A percentile compares a stretch with the other conserved stretches of the same genome.
These are phyloP conservation scores for Strix aluco DNA, from an alignment of 2,113 vertebrate species.

Conservation along the genomic window DNA sequence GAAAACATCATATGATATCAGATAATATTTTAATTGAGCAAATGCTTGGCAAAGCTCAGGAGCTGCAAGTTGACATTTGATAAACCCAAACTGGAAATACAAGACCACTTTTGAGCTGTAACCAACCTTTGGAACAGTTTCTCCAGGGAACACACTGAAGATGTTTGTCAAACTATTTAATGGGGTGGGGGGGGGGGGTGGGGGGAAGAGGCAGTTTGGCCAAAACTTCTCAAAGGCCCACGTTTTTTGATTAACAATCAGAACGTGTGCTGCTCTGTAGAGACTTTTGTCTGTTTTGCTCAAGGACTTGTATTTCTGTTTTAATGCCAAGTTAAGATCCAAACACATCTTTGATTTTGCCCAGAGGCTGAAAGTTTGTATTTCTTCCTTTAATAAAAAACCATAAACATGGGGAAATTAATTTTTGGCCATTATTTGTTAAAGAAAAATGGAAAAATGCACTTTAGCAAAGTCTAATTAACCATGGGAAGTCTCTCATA, in stretches of 20 bases:
- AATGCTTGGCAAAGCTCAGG: neutral
- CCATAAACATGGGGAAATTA: neutral
- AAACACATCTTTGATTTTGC: neutral
- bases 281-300: neutral
- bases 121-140: neutral
- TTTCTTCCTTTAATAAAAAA: neutral
- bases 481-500: neutral
- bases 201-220: neutral
- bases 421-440: neutral
- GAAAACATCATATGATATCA: neutral
- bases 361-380: neutral
- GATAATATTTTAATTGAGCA: neutral
- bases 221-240: neutral
- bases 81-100: conserved; percentile 16
- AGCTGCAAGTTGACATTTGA: neutral
- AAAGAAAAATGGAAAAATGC: neutral
- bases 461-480: neutral
- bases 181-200: too few species aligned
- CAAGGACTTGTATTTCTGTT: neutral
- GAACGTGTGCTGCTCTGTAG: neutral
- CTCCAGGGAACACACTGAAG: neutral
- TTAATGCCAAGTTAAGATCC: neutral
- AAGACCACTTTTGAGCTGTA: neutral
- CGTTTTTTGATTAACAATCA: neutral
- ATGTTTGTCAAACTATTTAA: neutral